Base-by-base conservation (phyloP, 92 coral and sea anemone genomes). In the Porites cylindrica region DNA sequence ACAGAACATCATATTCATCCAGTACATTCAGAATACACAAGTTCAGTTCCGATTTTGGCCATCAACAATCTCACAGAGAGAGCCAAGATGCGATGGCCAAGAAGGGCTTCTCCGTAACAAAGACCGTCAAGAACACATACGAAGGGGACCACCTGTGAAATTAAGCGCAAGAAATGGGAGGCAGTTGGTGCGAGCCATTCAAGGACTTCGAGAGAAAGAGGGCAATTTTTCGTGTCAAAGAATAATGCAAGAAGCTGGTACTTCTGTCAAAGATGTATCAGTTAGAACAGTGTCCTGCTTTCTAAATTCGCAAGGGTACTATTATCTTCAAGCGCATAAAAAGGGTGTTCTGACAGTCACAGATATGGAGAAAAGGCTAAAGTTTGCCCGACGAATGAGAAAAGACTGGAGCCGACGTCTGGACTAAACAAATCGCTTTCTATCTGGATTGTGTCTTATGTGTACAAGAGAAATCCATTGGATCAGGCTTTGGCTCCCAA, bases 11-110 rank as follows among this genome's bases (percentile, higher is more conserved):
- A 82, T 82, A 1, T 58, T 70, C 60, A 82, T 82, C n/a, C 70
- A 43, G 26, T 82, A 58, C 70, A 78, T 71, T 2, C 1, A 82
- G 9, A 70, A 82, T 16, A 12, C 70, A 17, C 56, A 70, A 5
- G 86, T 70, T 58, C 86, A 82, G 17, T 32, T 82, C 78, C 67
- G 23, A 68, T 82, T 82, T 43, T 70, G 10, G 86, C 69, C 17
- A 59, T 82, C 70, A 53, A 82, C 0, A 78, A 82, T 70, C 78
- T 32, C 0, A 14, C 70, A 47, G 86, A 70, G n/a, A 70, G 18
- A 7, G 69, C 23, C 23, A 21, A 21, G 23, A 21, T 21, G 23
- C 0, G 26, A 29, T 5, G 10, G n/a, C 26, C 5, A 19, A 65
- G 70, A 65, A 65, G 26, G 70, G 8, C 7, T 65, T 10, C 1